These are phyloP conservation scores for Hanleya hanleyi DNA, from an alignment of 2,888 invertebrate species.

Conservation along the genomic window DNA sequence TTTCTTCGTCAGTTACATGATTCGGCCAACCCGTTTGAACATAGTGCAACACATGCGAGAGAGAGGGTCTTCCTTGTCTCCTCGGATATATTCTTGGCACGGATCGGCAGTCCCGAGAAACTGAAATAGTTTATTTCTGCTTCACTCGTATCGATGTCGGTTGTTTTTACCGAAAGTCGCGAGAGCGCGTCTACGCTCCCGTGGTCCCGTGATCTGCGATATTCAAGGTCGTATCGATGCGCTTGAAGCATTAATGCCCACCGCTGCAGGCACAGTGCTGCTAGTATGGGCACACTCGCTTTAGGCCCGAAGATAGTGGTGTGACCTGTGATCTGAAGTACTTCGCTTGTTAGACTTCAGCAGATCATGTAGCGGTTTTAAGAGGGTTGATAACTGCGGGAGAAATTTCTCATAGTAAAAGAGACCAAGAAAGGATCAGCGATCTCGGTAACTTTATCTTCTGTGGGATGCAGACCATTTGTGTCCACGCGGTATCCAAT, in stretches of 20 bases:
- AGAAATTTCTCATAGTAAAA: constrained; percentile 11
- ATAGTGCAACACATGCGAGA: constrained; percentile 2
- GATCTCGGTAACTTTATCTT: constrained; percentile 49
- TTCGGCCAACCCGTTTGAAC: constrained; percentile 17
- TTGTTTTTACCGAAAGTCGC: background rate
- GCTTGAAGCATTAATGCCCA: constrained; percentile 11
- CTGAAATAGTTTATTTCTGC: constrained; percentile 3
- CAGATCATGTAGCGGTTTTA: constrained; percentile 18
- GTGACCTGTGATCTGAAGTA: too few relatives aligned
- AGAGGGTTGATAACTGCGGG: constrained; percentile 2
- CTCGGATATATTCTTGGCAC: constrained; percentile 1
- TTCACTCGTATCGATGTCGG: constrained; percentile 8
- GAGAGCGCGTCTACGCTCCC: constrained; percentile 13
- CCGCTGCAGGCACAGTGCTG: background rate
- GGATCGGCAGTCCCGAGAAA: constrained; percentile 9
- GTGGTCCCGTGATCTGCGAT: constrained; percentile 8
- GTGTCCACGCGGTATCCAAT: background rate
- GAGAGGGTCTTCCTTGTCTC: constrained; percentile 16
- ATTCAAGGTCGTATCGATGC: background rate
- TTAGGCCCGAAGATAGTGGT: constrained; percentile 45
- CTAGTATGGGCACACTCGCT: background rate
- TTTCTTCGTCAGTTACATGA: background rate
- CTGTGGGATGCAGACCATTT: constrained; percentile 39
- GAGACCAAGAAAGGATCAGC: constrained; percentile 33
- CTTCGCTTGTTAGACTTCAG: constrained; percentile 35